Base-by-base conservation (phyloP, 1,140 invertebrate genomes). In the Alviniconcha marisindica region DNA sequence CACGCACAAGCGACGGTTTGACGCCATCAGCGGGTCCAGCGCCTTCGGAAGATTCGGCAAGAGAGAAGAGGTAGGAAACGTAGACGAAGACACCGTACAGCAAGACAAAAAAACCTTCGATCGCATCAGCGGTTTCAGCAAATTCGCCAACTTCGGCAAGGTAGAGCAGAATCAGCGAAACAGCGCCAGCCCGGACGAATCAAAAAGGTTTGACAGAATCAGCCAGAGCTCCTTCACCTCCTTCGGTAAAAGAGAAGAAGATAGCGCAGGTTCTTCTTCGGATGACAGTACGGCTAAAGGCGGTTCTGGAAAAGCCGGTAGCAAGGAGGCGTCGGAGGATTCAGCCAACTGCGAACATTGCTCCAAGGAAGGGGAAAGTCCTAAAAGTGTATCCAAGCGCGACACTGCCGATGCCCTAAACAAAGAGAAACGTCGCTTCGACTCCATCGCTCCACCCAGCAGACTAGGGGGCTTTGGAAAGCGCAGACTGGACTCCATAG, bases 401-500 rank as follows among this genome's bases (percentile, higher is more conserved):
- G 78, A 74, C 40, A 40, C 66, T 2, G 74, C 44, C 18, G n/a
- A 24, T n/a, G 12, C 51, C 2, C 15, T 38, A 0, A n/a, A 66
- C 28, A 38, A 14, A 24, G 79, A 48, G 3, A 81, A 81, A 51
- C 63, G 80, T 15, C 4, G 56, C 24, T 31, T 81, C 18, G 78
- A 81, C 42, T 69, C 78, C n/a, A 81, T 81, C 12, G 78, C 56
- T 21, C 38, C 38, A 7, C 44, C 42, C 44, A 81, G 79, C 18
- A 40, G 24, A 2, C 21, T 81, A 18, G 56, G 60, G 1, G 60
- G 79, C 1, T 71, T 71, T 71, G 69, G 69, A 18, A 71, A 71
- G 40, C 69, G 80, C 5, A n/a, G 66, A 33, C 24, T 82, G 14
- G 80, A 81, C 42, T 63, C 79, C 0, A 81, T 81, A 36, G 79